Evolutionary conservation across 2,113 vertebrate species (phyloP).

Genomic region (Dryoscopus gambensis): DNA sequence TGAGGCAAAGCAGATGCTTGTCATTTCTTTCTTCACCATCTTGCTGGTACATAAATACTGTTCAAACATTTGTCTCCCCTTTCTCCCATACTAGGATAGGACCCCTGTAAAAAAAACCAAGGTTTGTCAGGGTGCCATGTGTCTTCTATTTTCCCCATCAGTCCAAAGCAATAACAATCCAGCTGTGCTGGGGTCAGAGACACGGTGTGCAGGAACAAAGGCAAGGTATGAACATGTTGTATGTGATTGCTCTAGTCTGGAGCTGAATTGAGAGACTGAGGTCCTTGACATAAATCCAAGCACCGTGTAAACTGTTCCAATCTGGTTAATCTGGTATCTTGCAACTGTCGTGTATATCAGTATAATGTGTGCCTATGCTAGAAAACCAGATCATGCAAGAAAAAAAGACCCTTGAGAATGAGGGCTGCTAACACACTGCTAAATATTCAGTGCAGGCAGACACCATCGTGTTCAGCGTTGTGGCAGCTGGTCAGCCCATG

Average conservation of each 20-base stretch:
- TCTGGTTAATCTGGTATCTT: not conserved
- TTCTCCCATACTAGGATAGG: not conserved
- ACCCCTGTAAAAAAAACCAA: not conserved
- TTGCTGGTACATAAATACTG: not conserved
- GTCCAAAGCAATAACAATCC: not conserved
- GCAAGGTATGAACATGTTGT: not conserved
- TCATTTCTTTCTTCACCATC: constrained; percentile 32
- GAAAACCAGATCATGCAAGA: not conserved
- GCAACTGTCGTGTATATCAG: not conserved
- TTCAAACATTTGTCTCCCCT: not conserved
- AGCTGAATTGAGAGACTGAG: not conserved
- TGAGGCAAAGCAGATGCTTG: constrained; percentile 51
- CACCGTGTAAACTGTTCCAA: not conserved
- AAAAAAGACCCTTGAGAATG: not conserved
- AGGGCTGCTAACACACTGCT: not conserved
- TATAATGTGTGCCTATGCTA: not conserved
- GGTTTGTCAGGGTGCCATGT: not conserved
- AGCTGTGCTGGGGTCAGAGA: not conserved
- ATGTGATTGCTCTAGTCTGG: not conserved
- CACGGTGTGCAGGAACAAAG: not conserved
- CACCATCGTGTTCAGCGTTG: not conserved
- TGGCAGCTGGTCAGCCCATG: constrained; percentile 49
- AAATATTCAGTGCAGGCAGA: not conserved
- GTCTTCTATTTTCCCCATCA: not conserved
- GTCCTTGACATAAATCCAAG: not conserved